These are phyloP conservation scores for Perizoma affinitatum DNA, from an alignment of 2,888 invertebrate genomes.

Conservation along the genomic window DNA sequence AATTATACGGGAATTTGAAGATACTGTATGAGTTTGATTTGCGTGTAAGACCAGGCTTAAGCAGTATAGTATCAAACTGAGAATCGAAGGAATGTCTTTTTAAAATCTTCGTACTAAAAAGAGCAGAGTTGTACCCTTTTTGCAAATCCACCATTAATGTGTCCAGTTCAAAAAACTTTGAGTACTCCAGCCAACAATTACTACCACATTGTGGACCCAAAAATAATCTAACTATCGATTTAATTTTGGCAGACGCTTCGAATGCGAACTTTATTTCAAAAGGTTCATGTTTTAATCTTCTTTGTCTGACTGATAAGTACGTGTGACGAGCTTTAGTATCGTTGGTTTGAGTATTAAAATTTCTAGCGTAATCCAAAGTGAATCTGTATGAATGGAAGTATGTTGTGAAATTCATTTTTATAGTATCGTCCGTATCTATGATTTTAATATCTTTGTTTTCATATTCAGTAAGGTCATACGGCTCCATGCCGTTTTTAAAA, in stretches of 20 bases:
- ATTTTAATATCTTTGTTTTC: conserved; percentile 59
- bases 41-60: conserved; percentile 11
- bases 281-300: conserved; percentile 60
- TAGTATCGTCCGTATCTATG: conserved; percentile 47
- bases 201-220: conserved; percentile 65
- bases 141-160: conserved; percentile 52
- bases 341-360: conserved; percentile 24
- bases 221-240: conserved; percentile 62
- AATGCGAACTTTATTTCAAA: conserved; percentile 63
- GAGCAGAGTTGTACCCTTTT: conserved; percentile 59
- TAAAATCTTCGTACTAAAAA: conserved; percentile 61
- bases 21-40: conserved; percentile 38
- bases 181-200: conserved; percentile 59
- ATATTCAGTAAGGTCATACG: conserved; percentile 57
- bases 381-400: conserved; percentile 65
- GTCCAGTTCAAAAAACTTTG: conserved; percentile 67
- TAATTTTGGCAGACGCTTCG: conserved; percentile 49
- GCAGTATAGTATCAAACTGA: conserved; percentile 53
- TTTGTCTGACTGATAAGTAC: conserved; percentile 61
- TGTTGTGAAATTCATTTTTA: conserved; percentile 53
- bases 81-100: conserved; percentile 57
- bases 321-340: conserved; percentile 36
- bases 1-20: conserved; percentile 68
- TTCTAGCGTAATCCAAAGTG: conserved; percentile 56
- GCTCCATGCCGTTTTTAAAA: conserved; percentile 57